Evolutionary conservation across 2,888 invertebrate genomes (phyloP), one percentile per base, ranked within the genome.

Genomic region (Pecten maximus): DNA sequence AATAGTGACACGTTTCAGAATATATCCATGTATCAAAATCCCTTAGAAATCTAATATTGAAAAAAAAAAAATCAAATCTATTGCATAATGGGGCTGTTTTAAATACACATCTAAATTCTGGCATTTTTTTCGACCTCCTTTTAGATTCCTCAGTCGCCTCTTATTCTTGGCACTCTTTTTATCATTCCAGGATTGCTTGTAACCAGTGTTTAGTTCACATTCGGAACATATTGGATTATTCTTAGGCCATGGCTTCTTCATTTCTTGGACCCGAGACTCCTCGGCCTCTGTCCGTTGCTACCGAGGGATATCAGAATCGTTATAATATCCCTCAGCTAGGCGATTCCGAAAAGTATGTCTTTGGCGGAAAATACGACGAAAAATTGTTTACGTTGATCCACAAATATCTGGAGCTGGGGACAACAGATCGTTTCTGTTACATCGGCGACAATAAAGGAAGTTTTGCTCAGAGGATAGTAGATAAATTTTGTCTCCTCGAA

Each of bases 201-300:
- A 88, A 54, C 28, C 44, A 28, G 15, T 23, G 50, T 50, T 28
- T 39, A 35, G 40, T n/a, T 88, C 74, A 88, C 8, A 50, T 19
- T 15, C 23, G 40, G 60, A 60, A 50, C 54, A 15, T 4, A 2
- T 0, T 54, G 6, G 28, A 28, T 0, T 35, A 8, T 23, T 54
- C 74, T 74, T 74, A 0, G 28, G 15, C 16, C 8, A 96, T 95
- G 95, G 95, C 95, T 89, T 94, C 94, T 15, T 94, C 95, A 0
- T 95, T 95, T 88, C 93, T 96, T n/a, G 96, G 96, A 39, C 96
- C 96, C 0, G 96, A 96, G 90, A 94, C 95, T 8, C 96, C 96
- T 1, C 92, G 95, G 23, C 96, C 96, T 12, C 94, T 96, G 60
- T 89, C 96, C 35, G 96, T 96, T 10, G 95, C 96, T 88, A 95